Evolutionary conservation across 2,888 invertebrate species (phyloP), one percentile per base, ranked within the genome.

Genomic region (Phalera bucephala): DNA sequence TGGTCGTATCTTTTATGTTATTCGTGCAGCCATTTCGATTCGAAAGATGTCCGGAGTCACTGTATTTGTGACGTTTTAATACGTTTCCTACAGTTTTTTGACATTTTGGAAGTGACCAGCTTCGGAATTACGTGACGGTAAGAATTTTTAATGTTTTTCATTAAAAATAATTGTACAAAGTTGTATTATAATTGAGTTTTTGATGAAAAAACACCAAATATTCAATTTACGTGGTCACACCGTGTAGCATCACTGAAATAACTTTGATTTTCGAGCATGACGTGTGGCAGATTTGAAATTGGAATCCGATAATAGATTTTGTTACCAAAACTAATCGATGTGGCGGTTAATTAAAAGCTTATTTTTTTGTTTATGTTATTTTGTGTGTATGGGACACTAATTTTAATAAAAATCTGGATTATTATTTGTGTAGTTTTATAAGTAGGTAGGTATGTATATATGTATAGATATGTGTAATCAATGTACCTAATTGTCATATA

Each of bases 1-100:
- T 64, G 67, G 68, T 64, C 68, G 71, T 73, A 68, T 72, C 80
- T 80, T 72, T 70, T 68, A 75, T 76, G 75, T 80, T 80, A 84
- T 82, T 80, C 84, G 79, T 76, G 80, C 80, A 76, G 76, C 86
- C 87, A 86, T 83, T 85, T 75, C 74, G 72, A 69, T 65, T 64
- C 66, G 73, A 80, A 85, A 84, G 72, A 86, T 85, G 86, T 85
- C 85, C 53, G 80, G 67, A 71, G 78, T 64, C 69, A 68, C 55
- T 59, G 72, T 72, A 74, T 70, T 77, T 65, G 78, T 74, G 78
- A 74, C 77, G 78, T 78, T 79, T 72, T 77, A 74, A 78, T 77
- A 69, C 68, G 74, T 74, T 84, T 63, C 73, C 72, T 64, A 66
- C 66, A 67, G 76, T 75, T 75, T 79, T 77, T 77, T 71, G 72